Evolutionary conservation across 2,113 vertebrate genomes (phyloP).

Genomic region (Otis tarda): DNA sequence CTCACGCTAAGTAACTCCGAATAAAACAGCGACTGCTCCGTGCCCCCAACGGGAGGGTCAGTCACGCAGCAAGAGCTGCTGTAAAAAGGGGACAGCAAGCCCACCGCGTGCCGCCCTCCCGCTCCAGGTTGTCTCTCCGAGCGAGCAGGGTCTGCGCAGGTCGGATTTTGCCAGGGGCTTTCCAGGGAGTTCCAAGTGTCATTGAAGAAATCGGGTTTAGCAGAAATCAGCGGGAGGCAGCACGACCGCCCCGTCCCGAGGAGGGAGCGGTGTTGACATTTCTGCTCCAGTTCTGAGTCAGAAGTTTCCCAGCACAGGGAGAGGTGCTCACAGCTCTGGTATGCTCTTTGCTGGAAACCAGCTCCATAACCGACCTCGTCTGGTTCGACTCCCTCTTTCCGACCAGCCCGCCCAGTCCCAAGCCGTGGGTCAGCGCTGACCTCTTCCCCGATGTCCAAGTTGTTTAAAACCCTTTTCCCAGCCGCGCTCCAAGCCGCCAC

Average conservation of each 20-base stretch:
- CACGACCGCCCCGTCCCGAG: neutral
- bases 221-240: neutral
- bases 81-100: neutral
- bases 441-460: neutral
- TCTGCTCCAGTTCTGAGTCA: neutral
- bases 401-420: neutral
- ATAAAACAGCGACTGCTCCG: neutral
- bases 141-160: neutral
- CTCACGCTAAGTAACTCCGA: no score
- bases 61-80: no score
- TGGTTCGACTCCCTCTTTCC: neutral
- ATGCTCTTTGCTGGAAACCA: neutral
- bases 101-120: neutral
- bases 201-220: neutral
- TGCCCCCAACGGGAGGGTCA: no score
- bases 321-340: neutral
- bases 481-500: rapidly evolving
- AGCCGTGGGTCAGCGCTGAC: rapidly evolving
- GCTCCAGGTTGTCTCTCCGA: neutral
- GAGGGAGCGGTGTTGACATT: neutral
- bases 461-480: neutral
- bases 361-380: rapidly evolving
- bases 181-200: neutral
- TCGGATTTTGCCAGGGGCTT: neutral
- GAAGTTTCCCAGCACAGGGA: neutral